These are phyloP conservation scores for Trypoxylus dichotomus DNA, from an alignment of 1,140 invertebrate species.

Conservation along the genomic window DNA sequence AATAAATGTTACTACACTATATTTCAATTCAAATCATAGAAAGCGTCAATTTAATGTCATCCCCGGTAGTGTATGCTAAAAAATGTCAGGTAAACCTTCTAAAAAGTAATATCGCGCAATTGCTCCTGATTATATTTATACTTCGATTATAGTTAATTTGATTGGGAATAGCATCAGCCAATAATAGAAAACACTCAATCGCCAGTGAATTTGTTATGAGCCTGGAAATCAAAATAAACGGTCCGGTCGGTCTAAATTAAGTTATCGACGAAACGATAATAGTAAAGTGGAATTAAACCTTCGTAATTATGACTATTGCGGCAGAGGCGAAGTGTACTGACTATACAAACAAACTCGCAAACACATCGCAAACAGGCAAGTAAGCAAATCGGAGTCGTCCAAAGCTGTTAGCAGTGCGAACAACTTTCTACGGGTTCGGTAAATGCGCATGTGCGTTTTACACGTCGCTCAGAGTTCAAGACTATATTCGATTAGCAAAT, in stretches of 20 bases:
- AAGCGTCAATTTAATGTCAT: too few species aligned
- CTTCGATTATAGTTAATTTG: background rate
- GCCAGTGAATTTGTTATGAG: background rate
- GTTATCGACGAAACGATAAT: conserved; percentile 6
- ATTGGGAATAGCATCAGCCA: background rate
- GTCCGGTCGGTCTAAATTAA: background rate
- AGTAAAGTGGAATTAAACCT: background rate
- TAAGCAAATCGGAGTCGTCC: background rate
- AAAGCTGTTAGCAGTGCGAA: background rate
- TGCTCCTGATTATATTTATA: background rate
- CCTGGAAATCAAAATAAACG: background rate
- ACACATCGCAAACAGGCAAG: background rate
- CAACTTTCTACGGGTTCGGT: background rate
- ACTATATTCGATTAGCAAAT: background rate
- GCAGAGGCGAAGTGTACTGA: background rate
- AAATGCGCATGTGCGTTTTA: conserved; percentile 9
- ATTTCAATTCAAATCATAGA: too few species aligned
- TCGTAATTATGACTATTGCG: background rate
- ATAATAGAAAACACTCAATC: background rate
- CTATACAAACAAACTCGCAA: background rate
- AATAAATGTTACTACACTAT: too few species aligned
- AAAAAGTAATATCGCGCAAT: background rate
- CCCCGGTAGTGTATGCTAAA: too few species aligned
- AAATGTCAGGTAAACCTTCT: too few species aligned
- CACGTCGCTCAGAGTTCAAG: conserved; percentile 9